These are phyloP conservation scores for Suillia variegata DNA, from an alignment of 2,888 invertebrate species.

Conservation along the genomic window DNA sequence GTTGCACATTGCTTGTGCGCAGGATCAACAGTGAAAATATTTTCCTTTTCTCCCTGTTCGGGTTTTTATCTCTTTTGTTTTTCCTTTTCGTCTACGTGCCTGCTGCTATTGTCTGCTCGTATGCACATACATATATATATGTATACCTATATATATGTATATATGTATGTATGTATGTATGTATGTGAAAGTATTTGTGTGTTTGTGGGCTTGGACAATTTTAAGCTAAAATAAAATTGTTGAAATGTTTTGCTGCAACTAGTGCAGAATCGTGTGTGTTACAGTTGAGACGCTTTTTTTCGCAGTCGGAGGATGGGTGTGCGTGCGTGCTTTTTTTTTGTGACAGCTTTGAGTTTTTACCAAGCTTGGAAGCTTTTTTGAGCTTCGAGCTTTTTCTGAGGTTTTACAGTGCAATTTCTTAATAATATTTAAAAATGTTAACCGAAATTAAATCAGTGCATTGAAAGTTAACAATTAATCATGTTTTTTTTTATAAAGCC, in stretches of 20 bases:
- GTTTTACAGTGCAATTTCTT: too few relatives aligned
- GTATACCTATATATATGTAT: conserved; percentile 5
- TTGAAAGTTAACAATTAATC: too few relatives aligned
- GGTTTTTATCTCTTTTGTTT: neutral
- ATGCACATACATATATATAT: too few relatives aligned
- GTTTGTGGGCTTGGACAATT: conserved; percentile 36
- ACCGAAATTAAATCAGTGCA: too few relatives aligned
- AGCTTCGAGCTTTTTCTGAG: too few relatives aligned
- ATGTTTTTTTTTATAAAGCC: too few relatives aligned
- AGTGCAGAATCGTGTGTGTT: conserved; percentile 51
- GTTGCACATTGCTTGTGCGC: neutral
- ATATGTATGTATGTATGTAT: neutral
- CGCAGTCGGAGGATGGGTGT: conserved; percentile 27
- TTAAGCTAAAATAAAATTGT: conserved; percentile 40
- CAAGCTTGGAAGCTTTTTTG: too few relatives aligned
- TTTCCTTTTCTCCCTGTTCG: too few relatives aligned
- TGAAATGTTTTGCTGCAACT: conserved; percentile 36
- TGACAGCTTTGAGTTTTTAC: too few relatives aligned
- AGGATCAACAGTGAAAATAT: conserved; percentile 5
- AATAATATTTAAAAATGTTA: too few relatives aligned
- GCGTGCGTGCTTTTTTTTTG: conserved; percentile 16
- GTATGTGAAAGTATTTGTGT: too few relatives aligned
- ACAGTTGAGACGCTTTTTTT: conserved; percentile 50
- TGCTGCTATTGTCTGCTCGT: neutral
- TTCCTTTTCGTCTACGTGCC: conserved; percentile 8